phyloP scores from a whole-genome alignment of 2,888 invertebrate genomes.

The Chymomyza fuscimana region DNA sequence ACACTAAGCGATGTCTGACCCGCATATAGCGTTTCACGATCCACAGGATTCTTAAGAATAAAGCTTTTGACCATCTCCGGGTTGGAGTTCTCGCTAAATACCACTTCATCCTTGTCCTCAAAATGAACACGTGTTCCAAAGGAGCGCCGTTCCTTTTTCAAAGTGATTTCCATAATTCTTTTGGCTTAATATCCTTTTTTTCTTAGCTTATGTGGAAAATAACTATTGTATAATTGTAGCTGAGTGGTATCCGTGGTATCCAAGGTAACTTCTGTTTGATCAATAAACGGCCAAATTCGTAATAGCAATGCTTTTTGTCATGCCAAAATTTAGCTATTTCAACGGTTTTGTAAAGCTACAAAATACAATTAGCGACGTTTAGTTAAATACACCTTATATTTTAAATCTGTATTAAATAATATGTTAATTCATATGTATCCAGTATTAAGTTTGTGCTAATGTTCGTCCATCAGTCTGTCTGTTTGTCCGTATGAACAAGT shows the following conservation, averaged over 20 bases:
- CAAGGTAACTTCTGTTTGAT: background rate
- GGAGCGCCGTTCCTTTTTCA: constrained; percentile 85
- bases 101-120: constrained; percentile 84
- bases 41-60: constrained; percentile 83
- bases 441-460: too few relatives aligned
- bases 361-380: too few relatives aligned
- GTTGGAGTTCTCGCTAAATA: constrained; percentile 84
- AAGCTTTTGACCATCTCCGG: constrained; percentile 82
- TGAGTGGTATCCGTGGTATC: background rate
- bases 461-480: too few relatives aligned
- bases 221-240: background rate
- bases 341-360: too few relatives aligned
- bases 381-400: too few relatives aligned
- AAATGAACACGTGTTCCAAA: constrained; percentile 88
- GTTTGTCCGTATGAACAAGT: too few relatives aligned
- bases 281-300: background rate
- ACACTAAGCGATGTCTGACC: constrained; percentile 79
- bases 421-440: too few relatives aligned
- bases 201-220: background rate
- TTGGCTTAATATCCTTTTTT: background rate
- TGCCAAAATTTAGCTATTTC: too few relatives aligned
- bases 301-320: background rate
- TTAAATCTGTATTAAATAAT: too few relatives aligned
- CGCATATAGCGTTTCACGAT: constrained; percentile 84
- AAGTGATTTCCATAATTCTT: constrained; percentile 80